Evolutionary conservation across 2,113 vertebrate genomes (phyloP), one percentile per base, ranked within the genome.

Genomic region (Bambusicola thoracicus): DNA sequence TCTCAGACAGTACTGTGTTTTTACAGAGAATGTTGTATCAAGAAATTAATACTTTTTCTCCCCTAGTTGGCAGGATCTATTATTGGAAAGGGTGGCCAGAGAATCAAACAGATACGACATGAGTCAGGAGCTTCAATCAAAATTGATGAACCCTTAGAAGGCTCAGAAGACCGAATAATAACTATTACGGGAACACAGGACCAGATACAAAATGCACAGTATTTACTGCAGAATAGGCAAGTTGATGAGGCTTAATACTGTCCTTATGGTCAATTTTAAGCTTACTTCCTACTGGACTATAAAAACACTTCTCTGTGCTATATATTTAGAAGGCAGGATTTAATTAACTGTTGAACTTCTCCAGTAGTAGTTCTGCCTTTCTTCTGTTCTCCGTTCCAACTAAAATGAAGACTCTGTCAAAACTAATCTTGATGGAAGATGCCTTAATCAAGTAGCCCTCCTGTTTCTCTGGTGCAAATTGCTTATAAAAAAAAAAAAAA

Each of bases 161-260:
- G 99, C 63, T 99, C 99, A 34, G 99, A 99, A 97, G 99, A 99
- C 95, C 98, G 99, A 87, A 99, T 99, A 97, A 99, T 99, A 96
- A 99, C 99, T 94, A 99, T 99, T 94, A 98, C 98, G 49, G 99
- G 99, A 97, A 99, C 99, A 95, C 99, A 99, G 98, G 99, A 99
- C 98, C 99, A 99, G 98, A 99, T 99, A 97, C 99, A 99, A 97
- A 99, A 99, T 68, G 99, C 99, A 94, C 99, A 99, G 97, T 99
- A 98, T 97, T 98, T 99, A 97, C 98, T 99, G 98, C 99, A 99
- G 97, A 99, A 99, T 98, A 99, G 99, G 99, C 97, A 97, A 98
- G 97, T 98, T 96, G 66, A 84, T 48, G 21, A 48, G 70, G 66
- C 40, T 79, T 59, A 62, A 72, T 66, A 22, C 5, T 83, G 44